phyloP scores from a whole-genome alignment of 2,888 invertebrate species.

The Diabrotica balteata region DNA sequence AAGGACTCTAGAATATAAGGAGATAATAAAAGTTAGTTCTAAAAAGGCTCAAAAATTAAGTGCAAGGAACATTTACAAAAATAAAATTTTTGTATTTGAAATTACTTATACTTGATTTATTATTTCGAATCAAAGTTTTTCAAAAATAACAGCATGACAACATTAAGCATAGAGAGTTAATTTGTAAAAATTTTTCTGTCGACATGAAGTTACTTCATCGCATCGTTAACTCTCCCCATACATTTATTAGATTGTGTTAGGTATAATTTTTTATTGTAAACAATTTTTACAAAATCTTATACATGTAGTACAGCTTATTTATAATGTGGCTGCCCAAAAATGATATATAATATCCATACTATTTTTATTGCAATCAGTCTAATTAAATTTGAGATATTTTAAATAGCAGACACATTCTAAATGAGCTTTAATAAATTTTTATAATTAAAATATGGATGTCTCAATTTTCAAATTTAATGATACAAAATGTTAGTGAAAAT shows the following conservation, averaged over 20 bases:
- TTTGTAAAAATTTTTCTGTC: too few species aligned
- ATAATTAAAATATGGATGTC: conserved; percentile 53
- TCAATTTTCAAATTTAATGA: conserved; percentile 50
- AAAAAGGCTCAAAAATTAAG: too few species aligned
- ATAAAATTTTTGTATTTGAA: too few species aligned
- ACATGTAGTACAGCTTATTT: conserved; percentile 49
- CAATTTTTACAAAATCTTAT: conserved; percentile 51
- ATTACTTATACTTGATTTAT: too few species aligned
- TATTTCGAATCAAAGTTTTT: too few species aligned
- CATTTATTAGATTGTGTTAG: conserved; percentile 55
- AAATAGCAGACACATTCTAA: conserved; percentile 43
- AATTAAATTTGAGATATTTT: conserved; percentile 41
- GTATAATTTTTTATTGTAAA: conserved; percentile 48
- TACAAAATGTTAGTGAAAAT: conserved; percentile 48
- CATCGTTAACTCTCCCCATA: conserved; percentile 13
- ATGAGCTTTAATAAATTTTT: conserved; percentile 46
- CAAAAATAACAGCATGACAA: too few species aligned
- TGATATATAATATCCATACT: conserved; percentile 36
- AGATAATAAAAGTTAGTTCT: too few species aligned
- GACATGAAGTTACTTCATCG: not conserved
- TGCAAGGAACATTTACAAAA: too few species aligned
- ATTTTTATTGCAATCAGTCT: conserved; percentile 43
- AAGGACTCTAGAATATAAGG: too few species aligned
- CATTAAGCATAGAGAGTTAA: too few species aligned
- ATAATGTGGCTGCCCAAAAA: conserved; percentile 44